These are phyloP conservation scores for Ethmia dodecea DNA, from an alignment of 2,888 invertebrate species.

Conservation along the genomic window DNA sequence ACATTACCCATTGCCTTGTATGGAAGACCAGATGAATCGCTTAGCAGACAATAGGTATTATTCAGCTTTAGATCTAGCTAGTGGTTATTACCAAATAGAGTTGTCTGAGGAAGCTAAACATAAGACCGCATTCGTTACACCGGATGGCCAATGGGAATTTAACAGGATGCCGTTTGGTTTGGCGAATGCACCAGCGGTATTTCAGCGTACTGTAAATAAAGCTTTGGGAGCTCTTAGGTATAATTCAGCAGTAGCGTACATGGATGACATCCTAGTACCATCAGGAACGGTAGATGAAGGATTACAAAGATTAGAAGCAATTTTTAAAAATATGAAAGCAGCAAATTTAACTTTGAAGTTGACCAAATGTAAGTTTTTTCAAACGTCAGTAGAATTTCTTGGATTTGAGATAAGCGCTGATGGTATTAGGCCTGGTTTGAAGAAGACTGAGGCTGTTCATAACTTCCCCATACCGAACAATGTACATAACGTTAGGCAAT, in stretches of 20 bases:
- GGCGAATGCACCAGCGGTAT: too few species aligned
- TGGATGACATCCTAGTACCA: constrained; percentile 17
- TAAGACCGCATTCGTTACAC: too few species aligned
- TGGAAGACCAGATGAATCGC: constrained; percentile 17
- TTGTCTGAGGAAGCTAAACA: too few species aligned
- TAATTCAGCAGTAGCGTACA: constrained; percentile 12
- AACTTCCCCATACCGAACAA: constrained; percentile 14
- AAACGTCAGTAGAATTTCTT: constrained; percentile 10
- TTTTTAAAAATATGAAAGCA: constrained; percentile 9
- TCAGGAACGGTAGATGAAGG: constrained; percentile 9
- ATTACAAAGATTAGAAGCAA: constrained; percentile 5
- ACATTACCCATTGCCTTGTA: not conserved
- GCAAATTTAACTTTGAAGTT: constrained; percentile 15
- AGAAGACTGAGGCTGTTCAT: too few species aligned
- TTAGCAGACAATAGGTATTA: constrained; percentile 12
- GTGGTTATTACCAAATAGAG: too few species aligned
- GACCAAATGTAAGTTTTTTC: constrained; percentile 17
- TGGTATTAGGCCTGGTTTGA: constrained; percentile 18
- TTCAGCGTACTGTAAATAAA: too few species aligned
- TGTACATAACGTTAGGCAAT: constrained; percentile 12
- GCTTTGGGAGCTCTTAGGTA: too few species aligned
- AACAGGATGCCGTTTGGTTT: too few species aligned
- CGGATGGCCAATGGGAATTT: too few species aligned
- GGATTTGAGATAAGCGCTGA: constrained; percentile 14
- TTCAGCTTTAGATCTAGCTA: constrained; percentile 11